Percentiles rank a stretch among this genome's conserved stretches.
These are phyloP conservation scores for Lasioglossum figueresi DNA, from an alignment of 2,888 invertebrate species.

Conservation along the genomic window DNA sequence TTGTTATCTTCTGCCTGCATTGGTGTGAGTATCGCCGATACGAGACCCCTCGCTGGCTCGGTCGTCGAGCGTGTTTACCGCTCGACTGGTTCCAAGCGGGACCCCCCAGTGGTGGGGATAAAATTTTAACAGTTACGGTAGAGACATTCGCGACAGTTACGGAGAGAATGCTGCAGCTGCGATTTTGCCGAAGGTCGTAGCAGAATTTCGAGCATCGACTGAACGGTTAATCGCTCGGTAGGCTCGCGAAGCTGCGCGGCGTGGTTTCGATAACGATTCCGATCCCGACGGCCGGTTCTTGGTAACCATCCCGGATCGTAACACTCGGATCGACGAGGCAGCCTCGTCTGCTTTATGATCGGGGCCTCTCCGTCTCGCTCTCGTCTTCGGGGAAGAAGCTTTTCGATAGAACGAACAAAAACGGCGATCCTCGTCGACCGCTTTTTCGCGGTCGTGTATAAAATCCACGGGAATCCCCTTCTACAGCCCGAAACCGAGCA, in stretches of 20 bases:
- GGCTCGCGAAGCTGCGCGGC: not conserved
- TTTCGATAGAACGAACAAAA: conserved; percentile 53
- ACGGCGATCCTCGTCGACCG: conserved; percentile 52
- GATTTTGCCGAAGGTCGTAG: not conserved
- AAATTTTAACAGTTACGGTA: not conserved
- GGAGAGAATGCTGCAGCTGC: not conserved
- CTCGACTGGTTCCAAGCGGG: no score
- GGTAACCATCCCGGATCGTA: conserved; percentile 23
- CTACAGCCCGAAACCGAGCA: conserved; percentile 38
- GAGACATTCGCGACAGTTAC: not conserved
- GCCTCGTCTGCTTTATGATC: conserved; percentile 57
- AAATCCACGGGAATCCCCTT: conserved; percentile 51
- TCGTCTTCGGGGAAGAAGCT: conserved; percentile 45
- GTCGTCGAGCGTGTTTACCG: no score
- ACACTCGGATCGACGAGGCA: not conserved
- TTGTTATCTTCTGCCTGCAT: not conserved
- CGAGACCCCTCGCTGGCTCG: not conserved
- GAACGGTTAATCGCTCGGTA: not conserved
- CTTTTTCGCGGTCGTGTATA: conserved; percentile 62
- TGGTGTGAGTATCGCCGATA: no score
- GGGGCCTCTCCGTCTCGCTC: conserved; percentile 52
- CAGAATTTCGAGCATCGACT: not conserved
- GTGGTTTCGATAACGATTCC: not conserved
- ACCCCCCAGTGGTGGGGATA: not conserved
- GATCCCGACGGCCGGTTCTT: conserved; percentile 2